Percentiles rank a stretch among this genome's conserved stretches.
phyloP scores from a whole-genome alignment of 2,888 invertebrate species.

The Tuberolachnus salignus region DNA sequence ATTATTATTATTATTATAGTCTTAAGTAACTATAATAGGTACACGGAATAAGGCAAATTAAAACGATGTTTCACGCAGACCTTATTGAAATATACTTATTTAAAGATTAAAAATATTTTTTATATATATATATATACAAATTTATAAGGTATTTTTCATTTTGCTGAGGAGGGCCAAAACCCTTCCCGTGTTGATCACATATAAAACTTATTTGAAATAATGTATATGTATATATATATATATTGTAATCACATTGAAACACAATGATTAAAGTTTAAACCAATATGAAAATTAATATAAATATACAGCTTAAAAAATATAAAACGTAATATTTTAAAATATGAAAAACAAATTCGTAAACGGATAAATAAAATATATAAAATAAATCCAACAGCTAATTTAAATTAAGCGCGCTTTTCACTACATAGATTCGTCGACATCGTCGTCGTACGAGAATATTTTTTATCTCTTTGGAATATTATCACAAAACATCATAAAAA shows the following conservation, averaged over 20 bases:
- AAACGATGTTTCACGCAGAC: background rate
- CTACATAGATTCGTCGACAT: too few relatives aligned
- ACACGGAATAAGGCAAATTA: background rate
- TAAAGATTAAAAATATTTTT: too few relatives aligned
- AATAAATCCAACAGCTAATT: too few relatives aligned
- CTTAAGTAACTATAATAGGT: slow-evolving; percentile 7
- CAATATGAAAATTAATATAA: background rate
- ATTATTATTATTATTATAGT: slow-evolving; percentile 13
- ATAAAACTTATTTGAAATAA: background rate
- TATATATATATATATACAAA: background rate
- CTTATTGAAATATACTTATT: background rate
- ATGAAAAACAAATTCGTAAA: background rate
- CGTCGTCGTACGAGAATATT: background rate
- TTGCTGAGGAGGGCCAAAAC: too few relatives aligned
- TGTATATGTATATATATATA: background rate
- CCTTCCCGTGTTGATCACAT: too few relatives aligned
- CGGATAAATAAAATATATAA: too few relatives aligned
- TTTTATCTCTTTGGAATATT: slow-evolving; percentile 16
- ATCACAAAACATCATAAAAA: background rate
- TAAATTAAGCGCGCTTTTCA: slow-evolving; percentile 3
- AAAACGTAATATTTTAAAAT: background rate
- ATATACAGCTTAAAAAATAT: background rate
- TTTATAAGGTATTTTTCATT: too few relatives aligned
- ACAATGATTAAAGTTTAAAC: background rate
- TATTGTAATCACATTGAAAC: background rate